A percentile compares a stretch with the other conserved stretches of the same genome.
These are phyloP conservation scores for Entosphenus tridentatus DNA, from an alignment of 2,113 vertebrate genomes.

Conservation along the genomic window DNA sequence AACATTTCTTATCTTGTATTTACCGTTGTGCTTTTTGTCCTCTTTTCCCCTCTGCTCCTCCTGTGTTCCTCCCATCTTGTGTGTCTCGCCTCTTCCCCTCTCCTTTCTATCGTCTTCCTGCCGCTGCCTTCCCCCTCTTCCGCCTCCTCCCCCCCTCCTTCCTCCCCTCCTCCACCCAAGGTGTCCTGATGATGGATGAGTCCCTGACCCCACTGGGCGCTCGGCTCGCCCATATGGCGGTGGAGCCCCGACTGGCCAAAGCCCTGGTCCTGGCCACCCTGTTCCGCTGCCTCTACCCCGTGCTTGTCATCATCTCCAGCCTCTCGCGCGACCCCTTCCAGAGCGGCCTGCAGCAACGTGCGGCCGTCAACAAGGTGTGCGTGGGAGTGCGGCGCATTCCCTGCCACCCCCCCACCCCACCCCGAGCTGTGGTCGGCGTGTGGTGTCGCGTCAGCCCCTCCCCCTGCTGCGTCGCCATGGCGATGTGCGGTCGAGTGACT, in stretches of 20 bases:
- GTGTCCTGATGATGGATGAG: conserved; percentile 35
- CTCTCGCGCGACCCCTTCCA: conserved; percentile 79
- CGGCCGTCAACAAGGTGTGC: conserved; percentile 44
- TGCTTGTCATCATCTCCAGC: conserved; percentile 57
- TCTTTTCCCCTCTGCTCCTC: too few species aligned
- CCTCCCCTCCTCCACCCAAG: neutral
- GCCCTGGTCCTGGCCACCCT: conserved; percentile 54
- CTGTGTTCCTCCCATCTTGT: neutral
- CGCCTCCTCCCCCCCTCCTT: neutral
- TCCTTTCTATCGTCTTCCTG: neutral
- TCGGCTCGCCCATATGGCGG: conserved; percentile 54
- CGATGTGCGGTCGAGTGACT: too few species aligned
- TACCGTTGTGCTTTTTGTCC: too few species aligned
- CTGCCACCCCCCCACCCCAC: too few species aligned
- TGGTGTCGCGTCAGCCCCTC: too few species aligned
- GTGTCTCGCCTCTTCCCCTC: neutral
- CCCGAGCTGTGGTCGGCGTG: too few species aligned
- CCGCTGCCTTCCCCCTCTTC: neutral
- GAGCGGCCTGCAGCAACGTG: conserved; percentile 66
- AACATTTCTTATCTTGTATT: too few species aligned
- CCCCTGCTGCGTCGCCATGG: too few species aligned
- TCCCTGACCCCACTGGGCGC: conserved; percentile 55
- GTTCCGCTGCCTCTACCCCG: conserved; percentile 58
- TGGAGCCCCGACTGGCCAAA: conserved; percentile 73
- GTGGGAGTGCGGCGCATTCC: neutral